A percentile compares a stretch with the other conserved stretches of the same genome.
phyloP scores from a whole-genome alignment of 1,140 invertebrate genomes.

The Neoseiulus cucumeris region DNA sequence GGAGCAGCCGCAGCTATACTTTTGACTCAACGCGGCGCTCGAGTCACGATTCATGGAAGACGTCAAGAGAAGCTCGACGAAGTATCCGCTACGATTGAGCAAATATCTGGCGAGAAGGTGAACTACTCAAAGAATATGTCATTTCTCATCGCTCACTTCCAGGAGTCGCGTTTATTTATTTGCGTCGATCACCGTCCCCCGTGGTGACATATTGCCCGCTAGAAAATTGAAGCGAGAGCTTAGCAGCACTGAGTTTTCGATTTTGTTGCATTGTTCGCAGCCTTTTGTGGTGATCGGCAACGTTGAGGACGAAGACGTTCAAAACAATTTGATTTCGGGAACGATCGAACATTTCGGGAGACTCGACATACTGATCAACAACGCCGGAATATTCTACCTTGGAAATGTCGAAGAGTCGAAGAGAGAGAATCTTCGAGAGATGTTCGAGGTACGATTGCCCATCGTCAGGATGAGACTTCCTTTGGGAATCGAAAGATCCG shows the following conservation, averaged over 20 bases:
- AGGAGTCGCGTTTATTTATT: no score
- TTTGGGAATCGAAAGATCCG: no score
- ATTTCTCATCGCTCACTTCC: no score
- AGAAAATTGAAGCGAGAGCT: no score
- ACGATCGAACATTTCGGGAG: constrained; percentile 58
- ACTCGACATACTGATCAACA: constrained; percentile 63
- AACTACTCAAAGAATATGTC: no score
- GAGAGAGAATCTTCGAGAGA: constrained; percentile 54
- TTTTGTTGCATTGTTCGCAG: no score
- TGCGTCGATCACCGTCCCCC: no score
- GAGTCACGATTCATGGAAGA: constrained; percentile 47
- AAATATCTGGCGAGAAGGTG: constrained; percentile 17
- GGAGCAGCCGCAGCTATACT: constrained; percentile 54
- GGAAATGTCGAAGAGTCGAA: constrained; percentile 63
- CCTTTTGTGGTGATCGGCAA: constrained; percentile 47
- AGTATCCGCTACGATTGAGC: constrained; percentile 40
- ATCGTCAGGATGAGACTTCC: no score
- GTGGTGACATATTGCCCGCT: no score
- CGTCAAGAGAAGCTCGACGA: constrained; percentile 43
- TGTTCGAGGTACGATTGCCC: constrained; percentile 61
- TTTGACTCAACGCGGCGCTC: constrained; percentile 48
- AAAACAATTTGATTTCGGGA: constrained; percentile 52
- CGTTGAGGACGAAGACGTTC: constrained; percentile 54
- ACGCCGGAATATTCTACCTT: constrained; percentile 35
- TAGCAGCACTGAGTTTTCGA: no score